Evolutionary conservation across 2,797 vertebrate species (phyloP), one percentile per base, ranked within the genome.

Genomic region (Myiothlypis coronata): DNA sequence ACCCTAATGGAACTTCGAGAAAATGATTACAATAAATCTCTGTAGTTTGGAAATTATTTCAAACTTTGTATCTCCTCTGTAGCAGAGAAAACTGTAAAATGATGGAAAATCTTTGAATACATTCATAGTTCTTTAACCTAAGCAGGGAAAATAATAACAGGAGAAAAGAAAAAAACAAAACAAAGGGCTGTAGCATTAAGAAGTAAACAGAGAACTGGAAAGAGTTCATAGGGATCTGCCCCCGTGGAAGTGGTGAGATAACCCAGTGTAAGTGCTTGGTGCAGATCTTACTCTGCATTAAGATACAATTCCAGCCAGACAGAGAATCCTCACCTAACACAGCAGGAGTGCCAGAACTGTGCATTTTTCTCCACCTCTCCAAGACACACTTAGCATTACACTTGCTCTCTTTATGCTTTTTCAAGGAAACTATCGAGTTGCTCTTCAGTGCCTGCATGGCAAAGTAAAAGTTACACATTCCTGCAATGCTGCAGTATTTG

Each of bases 361-460:
- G 87, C 43, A 93, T 96, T 89, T 98, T 98, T 59, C 88, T 98
- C 99, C 99, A 99, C 53, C 98, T 98, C 69, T 99, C 96, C 67
- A 98, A 76, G 50, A 98, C 96, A 60, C 86, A 95, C 80, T 95
- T 95, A 70, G 98, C 97, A 87, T 98, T 93, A 86, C 97, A 96
- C 8, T 97, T 91, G 50, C 98, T 89, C 10, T 97, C 97, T 78
- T 98, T 96, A 41, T 99, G 98, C 68, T 95, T 97, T 97, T 98
- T 98, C 90, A 99, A 97, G 89, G 98, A 98, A 97, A 98, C 98
- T 12, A 98, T 43, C 3, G 98, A 98, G 46, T 94, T 98, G 85
- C 93, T 99, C 94, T 94, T 98, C 71, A 99, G 96, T 44, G 98
- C 98, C 99, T 99, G 79, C 41, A 68, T 4, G 23, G 74, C 35